Evolutionary conservation across 92 coral and sea anemone species (phyloP).

Genomic region (Meandrina meandrites): DNA sequence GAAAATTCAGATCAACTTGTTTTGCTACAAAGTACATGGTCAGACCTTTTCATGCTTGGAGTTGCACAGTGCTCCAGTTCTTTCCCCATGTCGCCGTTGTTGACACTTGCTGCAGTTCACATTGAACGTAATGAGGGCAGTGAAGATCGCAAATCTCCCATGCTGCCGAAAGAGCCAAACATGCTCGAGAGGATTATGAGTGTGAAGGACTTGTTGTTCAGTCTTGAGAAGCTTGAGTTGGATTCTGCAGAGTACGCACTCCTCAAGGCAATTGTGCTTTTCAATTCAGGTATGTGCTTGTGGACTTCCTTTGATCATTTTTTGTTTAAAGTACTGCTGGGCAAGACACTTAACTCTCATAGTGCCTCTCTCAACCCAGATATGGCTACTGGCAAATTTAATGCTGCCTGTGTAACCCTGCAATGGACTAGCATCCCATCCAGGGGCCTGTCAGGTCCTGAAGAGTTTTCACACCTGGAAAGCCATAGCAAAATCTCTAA

Average conservation of each 20-base stretch:
- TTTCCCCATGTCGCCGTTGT: slow-evolving; percentile 89
- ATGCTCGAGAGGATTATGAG: slow-evolving; percentile 74
- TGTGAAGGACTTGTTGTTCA: slow-evolving; percentile 88
- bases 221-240: slow-evolving; percentile 83
- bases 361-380: too few relatives aligned
- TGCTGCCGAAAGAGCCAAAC: slow-evolving; percentile 7
- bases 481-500: too few relatives aligned
- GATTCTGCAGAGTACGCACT: slow-evolving; percentile 85
- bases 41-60: slow-evolving; percentile 88
- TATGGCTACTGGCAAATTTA: too few relatives aligned
- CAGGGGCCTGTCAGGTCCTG: too few relatives aligned
- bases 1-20: slow-evolving; percentile 77
- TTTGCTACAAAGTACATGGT: slow-evolving; percentile 84
- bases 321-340: too few relatives aligned
- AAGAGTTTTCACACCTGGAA: too few relatives aligned
- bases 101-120: slow-evolving; percentile 73
- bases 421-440: too few relatives aligned
- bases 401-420: too few relatives aligned
- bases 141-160: slow-evolving; percentile 23
- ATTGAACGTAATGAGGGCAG: slow-evolving; percentile 44
- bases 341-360: too few relatives aligned
- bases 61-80: slow-evolving; percentile 87
- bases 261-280: slow-evolving; percentile 87
- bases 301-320: not conserved
- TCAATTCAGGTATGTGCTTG: slow-evolving; percentile 82